Evolutionary conservation across 2,888 invertebrate genomes (phyloP), one percentile per base, ranked within the genome.

Genomic region (Entomobrya proxima): DNA sequence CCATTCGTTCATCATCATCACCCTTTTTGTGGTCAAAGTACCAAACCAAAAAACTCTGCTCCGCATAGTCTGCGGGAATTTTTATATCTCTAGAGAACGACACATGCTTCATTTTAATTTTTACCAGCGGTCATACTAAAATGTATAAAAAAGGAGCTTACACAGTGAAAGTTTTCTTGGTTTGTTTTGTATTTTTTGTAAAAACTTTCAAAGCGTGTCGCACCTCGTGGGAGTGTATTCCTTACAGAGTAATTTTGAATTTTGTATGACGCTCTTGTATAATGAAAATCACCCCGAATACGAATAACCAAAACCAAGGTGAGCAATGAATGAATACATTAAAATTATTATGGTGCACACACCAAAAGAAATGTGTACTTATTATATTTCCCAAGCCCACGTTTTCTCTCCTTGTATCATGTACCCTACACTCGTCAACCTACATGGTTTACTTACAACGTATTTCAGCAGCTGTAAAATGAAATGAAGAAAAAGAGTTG

Each of bases 151-250:
- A 21, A 11, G 9, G 21, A 55, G 18, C 1, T 11, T 11, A 61
- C 61, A 35, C 6, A 30, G 7, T 15, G 55, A 9, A 11, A 24
- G 55, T 9, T 3, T n/a, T 15, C 32, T 61, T 61, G 32, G 18
- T n/a, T 2, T 55, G 21, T 61, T 61, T 35, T n/a, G 30, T 32
- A 35, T 30, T 3, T 32, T 24, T 18, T 35, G 32, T 32, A 61
- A n/a, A n/a, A 61, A 61, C 61, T 61, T 61, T 61, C n/a, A 15
- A 61, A 55, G 27, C 52, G 18, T 61, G 61, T 32, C 61, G 32
- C 32, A 61, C 32, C 61, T 32, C 61, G 32, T 11, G 32, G 32
- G 32, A 61, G 6, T 13, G 32, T 35, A 32, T 30, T 9, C 9
- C n/a, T 24, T 55, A 9, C 15, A 44, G n/a, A 44, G 15, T 44